Evolutionary conservation across 2,888 invertebrate species (phyloP).

Genomic region (Sphaeridia pumilis): DNA sequence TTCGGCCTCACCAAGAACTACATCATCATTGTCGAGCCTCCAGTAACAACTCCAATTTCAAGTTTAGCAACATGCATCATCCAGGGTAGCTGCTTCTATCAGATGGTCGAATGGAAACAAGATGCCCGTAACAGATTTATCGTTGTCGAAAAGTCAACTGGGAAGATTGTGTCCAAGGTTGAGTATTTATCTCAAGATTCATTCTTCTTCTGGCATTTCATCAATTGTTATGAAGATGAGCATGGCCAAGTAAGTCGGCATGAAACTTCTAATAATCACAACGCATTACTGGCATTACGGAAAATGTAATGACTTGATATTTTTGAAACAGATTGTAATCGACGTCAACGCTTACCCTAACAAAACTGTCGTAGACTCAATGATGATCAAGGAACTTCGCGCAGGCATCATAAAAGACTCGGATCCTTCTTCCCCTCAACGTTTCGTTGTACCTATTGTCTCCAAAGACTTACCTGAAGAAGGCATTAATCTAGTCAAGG

Average conservation of each 20-base stretch:
- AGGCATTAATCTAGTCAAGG: slow-evolving; percentile 7
- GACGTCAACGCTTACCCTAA: slow-evolving; percentile 8
- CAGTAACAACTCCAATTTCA: slow-evolving; percentile 41
- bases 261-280: slow-evolving; percentile 38
- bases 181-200: slow-evolving; percentile 1
- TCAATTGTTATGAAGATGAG: slow-evolving; percentile 43
- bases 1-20: slow-evolving; percentile 47
- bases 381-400: slow-evolving; percentile 7
- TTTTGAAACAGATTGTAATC: neutral
- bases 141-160: slow-evolving; percentile 40
- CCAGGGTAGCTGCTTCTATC: slow-evolving; percentile 8
- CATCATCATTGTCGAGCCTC: slow-evolving; percentile 44
- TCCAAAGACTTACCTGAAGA: slow-evolving; percentile 1
- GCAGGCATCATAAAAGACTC: slow-evolving; percentile 6
- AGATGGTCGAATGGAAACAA: slow-evolving; percentile 17
- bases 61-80: slow-evolving; percentile 29
- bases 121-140: slow-evolving; percentile 39
- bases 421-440: slow-evolving; percentile 22
- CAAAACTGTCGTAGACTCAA: slow-evolving; percentile 1
- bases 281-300: neutral
- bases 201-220: slow-evolving; percentile 45
- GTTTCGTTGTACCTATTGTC: slow-evolving; percentile 40
- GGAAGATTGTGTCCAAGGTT: slow-evolving; percentile 37
- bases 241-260: slow-evolving; percentile 36
- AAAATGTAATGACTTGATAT: neutral